A percentile compares a stretch with the other conserved stretches of the same genome.
Evolutionary conservation across 2,113 vertebrate species (phyloP).

Genomic region (Plectropomus leopardus): DNA sequence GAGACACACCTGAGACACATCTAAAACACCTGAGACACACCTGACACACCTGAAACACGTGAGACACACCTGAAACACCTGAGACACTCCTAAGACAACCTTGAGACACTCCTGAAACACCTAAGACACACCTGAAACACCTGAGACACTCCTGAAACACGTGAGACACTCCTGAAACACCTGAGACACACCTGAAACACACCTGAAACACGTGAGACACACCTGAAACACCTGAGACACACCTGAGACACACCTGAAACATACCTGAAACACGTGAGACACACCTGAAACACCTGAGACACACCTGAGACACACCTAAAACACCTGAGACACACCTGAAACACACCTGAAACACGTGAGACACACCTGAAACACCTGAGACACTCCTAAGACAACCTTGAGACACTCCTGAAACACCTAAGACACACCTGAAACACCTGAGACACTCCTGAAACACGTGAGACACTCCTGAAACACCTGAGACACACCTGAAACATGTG

Average conservation of each 20-base stretch:
- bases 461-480: background rate
- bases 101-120: background rate
- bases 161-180: background rate
- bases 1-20: background rate
- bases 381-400: too few relatives aligned
- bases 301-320: too few relatives aligned
- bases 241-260: too few relatives aligned
- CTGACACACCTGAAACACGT: background rate
- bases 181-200: too few relatives aligned
- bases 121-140: background rate
- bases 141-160: slow-evolving; percentile 2
- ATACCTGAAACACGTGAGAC: slow-evolving; percentile 2
- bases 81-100: too few relatives aligned
- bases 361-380: background rate
- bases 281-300: background rate
- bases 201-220: background rate
- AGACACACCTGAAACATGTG: background rate
- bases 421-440: background rate
- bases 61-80: background rate
- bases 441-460: slow-evolving; percentile 5
- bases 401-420: background rate
- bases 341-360: background rate
- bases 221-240: background rate
- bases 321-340: too few relatives aligned
- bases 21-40: slow-evolving; percentile 7